Conservation (phyloP, 2,113 vertebrate species). For the Melanerpes formicivorus region DNA sequence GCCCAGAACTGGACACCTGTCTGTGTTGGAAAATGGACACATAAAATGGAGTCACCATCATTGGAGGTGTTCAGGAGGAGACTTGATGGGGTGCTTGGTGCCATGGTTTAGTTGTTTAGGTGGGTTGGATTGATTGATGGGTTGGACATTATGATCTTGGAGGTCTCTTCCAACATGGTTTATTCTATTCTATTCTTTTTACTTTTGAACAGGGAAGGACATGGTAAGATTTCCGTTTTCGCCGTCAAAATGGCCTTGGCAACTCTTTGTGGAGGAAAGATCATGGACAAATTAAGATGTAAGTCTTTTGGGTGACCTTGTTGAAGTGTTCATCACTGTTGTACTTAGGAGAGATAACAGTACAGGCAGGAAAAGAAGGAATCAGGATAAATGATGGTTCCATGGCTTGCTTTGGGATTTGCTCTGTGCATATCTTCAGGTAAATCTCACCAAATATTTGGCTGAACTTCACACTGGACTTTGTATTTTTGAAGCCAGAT, state of each 20-base stretch:
- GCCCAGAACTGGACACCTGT: too few species aligned
- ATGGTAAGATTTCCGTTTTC: conserved; percentile 93
- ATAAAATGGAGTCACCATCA: background rate
- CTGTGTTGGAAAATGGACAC: background rate
- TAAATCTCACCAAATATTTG: background rate
- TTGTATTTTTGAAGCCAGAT: background rate
- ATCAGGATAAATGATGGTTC: background rate
- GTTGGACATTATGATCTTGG: too few species aligned
- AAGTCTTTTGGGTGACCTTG: conserved; percentile 68
- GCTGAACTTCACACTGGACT: background rate
- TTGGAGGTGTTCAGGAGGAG: too few species aligned
- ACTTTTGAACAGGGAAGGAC: conserved; percentile 87
- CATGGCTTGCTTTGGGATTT: background rate
- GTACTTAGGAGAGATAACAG: background rate
- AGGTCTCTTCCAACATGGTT: too few species aligned
- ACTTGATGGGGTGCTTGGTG: too few species aligned
- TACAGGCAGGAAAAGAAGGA: background rate
- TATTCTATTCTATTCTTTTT: background rate
- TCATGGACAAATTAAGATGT: conserved; percentile 99
- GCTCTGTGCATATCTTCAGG: background rate
- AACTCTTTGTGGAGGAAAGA: conserved; percentile 96
- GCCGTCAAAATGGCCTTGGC: conserved; percentile 94
- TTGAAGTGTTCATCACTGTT: background rate
- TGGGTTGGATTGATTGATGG: too few species aligned
- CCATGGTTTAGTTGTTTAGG: too few species aligned